A percentile compares a stretch with the other conserved stretches of the same genome.
phyloP scores from a whole-genome alignment of 2,888 invertebrate genomes.

The Portevinia maculata region DNA sequence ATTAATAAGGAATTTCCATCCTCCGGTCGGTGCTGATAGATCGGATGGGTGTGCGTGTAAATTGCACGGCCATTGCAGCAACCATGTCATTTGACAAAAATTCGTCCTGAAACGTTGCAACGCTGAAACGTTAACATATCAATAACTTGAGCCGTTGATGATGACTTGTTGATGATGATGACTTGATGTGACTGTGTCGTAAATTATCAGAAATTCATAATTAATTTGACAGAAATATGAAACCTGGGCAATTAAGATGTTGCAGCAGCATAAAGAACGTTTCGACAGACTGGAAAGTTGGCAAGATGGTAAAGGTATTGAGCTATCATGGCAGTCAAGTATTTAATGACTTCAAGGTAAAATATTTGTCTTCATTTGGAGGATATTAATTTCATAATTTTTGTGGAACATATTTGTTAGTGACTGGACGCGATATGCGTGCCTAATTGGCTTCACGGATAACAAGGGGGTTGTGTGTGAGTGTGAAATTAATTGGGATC shows the following conservation, averaged over 20 bases:
- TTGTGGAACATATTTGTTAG: constrained; percentile 4
- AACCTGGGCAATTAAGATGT: constrained; percentile 72
- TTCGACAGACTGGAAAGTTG: background rate
- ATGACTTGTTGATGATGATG: constrained; percentile 44
- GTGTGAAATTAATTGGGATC: background rate
- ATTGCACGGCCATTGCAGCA: constrained; percentile 25
- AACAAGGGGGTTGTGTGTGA: background rate
- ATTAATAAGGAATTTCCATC: constrained; percentile 74
- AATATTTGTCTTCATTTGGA: constrained; percentile 23
- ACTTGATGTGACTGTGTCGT: constrained; percentile 61
- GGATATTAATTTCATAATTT: constrained; percentile 69
- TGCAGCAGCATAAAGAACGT: constrained; percentile 12
- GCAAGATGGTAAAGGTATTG: constrained; percentile 26
- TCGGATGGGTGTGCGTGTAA: background rate
- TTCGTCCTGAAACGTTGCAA: constrained; percentile 1
- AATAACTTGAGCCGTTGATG: constrained; percentile 51
- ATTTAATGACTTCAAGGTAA: constrained; percentile 44
- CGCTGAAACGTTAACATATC: constrained; percentile 63
- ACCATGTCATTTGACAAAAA: constrained; percentile 66
- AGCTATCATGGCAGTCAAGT: constrained; percentile 57
- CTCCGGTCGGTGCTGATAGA: constrained; percentile 28
- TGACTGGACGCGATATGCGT: background rate
- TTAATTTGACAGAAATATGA: constrained; percentile 72
- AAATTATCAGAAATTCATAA: constrained; percentile 73
- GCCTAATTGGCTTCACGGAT: background rate